Percentiles rank a stretch among this genome's conserved stretches.
Evolutionary conservation across 2,113 vertebrate genomes (phyloP).

Genomic region (Cynocephalus volans): DNA sequence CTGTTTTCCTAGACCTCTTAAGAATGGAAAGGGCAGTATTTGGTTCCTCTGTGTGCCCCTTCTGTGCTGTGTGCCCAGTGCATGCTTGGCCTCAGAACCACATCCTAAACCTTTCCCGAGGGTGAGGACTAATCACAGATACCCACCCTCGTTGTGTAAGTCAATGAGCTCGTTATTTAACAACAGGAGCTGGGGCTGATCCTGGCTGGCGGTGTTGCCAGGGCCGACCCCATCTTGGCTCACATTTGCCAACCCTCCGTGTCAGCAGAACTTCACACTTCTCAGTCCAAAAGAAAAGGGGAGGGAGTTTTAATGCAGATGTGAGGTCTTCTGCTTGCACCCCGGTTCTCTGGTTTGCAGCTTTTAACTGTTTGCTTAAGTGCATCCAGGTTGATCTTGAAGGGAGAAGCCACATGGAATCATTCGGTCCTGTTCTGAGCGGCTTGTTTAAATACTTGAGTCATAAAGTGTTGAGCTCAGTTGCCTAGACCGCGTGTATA

Average conservation of each 20-base stretch:
- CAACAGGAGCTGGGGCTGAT: background rate
- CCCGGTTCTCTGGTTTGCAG: background rate
- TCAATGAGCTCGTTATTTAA: background rate
- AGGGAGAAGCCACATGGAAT: background rate
- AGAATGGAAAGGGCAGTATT: background rate
- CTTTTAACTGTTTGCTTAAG: background rate
- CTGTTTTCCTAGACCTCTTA: background rate
- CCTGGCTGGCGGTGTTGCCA: background rate
- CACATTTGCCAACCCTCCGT: background rate
- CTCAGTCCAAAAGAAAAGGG: background rate
- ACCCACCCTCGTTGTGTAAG: background rate
- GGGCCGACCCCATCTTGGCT: background rate
- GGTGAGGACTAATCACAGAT: background rate
- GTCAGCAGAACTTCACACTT: constrained; percentile 14
- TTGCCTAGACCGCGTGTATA: background rate
- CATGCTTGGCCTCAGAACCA: background rate
- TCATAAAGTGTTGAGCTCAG: background rate
- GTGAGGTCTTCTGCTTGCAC: background rate
- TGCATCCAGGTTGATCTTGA: rapidly evolving
- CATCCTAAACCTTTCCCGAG: background rate
- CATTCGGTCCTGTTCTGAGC: background rate
- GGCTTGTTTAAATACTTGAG: background rate
- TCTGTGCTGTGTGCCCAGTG: background rate
- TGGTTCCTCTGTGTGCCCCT: background rate
- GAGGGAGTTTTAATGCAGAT: rapidly evolving